Evolutionary conservation across 2,888 invertebrate species (phyloP).

Genomic region (Tipula lateralis): DNA sequence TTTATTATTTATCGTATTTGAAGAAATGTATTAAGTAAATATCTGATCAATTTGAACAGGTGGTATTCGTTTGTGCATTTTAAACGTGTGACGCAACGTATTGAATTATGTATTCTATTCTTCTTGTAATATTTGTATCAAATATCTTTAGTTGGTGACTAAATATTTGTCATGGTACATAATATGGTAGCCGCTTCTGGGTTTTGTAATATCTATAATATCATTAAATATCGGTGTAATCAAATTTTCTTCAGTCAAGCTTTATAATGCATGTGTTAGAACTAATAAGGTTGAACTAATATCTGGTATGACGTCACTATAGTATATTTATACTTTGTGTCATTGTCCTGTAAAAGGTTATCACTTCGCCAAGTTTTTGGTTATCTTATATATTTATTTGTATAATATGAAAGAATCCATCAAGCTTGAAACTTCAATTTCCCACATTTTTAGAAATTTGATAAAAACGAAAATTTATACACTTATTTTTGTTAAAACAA

Average conservation of each 20-base stretch:
- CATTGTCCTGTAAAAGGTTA: not conserved
- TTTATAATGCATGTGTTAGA: not conserved
- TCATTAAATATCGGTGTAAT: not conserved
- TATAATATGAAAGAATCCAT: not conserved
- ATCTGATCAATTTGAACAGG: not conserved
- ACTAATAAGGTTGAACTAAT: not conserved
- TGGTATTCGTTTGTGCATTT: constrained; percentile 5
- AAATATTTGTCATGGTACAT: not conserved
- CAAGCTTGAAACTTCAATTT: not conserved
- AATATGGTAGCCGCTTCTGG: not conserved
- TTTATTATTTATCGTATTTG: not conserved
- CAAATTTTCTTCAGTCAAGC: not conserved
- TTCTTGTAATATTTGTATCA: not conserved
- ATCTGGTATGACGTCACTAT: not conserved
- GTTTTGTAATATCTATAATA: not conserved
- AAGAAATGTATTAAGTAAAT: not conserved
- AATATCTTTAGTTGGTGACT: not conserved
- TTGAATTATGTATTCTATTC: not conserved
- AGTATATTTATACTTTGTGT: not conserved
- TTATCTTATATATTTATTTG: not conserved
- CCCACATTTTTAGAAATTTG: constrained; percentile 11
- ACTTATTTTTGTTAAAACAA: not conserved
- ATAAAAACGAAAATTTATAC: constrained; percentile 9
- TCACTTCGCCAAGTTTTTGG: not conserved
- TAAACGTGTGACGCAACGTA: not conserved